Base-by-base conservation (phyloP, 2,113 vertebrate genomes). In the Eudorcas thomsonii region DNA sequence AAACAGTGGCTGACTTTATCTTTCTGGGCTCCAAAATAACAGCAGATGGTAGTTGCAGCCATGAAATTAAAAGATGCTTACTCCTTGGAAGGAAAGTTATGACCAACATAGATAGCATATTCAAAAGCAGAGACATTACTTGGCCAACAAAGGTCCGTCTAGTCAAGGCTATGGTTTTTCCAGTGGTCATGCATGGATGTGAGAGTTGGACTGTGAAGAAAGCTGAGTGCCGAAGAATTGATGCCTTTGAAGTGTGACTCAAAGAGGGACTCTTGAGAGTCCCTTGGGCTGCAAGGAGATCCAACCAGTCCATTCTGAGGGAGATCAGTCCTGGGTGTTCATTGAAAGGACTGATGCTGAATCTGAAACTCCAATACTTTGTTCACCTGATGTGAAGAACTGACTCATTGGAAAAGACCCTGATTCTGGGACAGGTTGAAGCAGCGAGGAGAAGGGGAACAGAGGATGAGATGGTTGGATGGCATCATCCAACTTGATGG, bases 171-270 rank as follows among this genome's bases (percentile, higher is more conserved):
- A 43, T 43, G 39, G 39, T 43, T 43, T 43, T 43, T 43, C 39
- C 39, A 43, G 39, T 43, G 3, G 39, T 43, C 39, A 43, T 43
- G 39, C 4, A 43, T 43, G 39, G 39, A 43, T 43, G 39, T 43
- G 39, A 43, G 39, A 43, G 39, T 43, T 43, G 39, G 39, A 33
- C 30, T 33, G 14, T 62, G 3, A 62, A 33, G 14, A 62, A 62
- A 33, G 14, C 60, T 64, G 60, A 33, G 30, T 1, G 0, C 14
- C 0, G 1, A 33, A 64, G 60, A 64, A 64, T 17, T 64, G 1
- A 64, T 64, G 15, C 6, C 33, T 64, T 33, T 16, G 60, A 3
- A 33, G 14, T 16, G 30, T 64, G 30, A 33, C 33, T 30, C 3
- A 2, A 14, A 30, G 33, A 30, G 16, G 33, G 30, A 33, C 14